Conservation (phyloP, 2,113 vertebrate genomes). For the Lutjanus erythropterus region DNA sequence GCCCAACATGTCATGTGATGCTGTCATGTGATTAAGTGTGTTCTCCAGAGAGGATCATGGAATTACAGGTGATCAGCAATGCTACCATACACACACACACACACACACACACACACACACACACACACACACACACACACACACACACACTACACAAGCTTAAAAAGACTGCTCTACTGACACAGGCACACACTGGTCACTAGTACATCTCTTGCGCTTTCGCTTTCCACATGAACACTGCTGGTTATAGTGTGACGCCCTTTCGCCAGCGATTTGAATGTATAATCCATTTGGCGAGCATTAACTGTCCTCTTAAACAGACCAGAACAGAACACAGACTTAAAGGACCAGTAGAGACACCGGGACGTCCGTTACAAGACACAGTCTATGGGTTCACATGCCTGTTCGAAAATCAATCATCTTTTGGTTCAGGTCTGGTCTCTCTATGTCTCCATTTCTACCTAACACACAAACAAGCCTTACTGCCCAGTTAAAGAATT, state of each 20-base stretch:
- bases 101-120: constrained; percentile 20
- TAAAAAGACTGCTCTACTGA: constrained; percentile 48
- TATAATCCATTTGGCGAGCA: rapidly evolving
- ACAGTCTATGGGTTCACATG: neutral
- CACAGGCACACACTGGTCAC: constrained; percentile 35
- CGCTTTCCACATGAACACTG: neutral
- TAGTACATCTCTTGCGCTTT: neutral
- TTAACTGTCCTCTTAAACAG: neutral
- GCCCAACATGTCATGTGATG: constrained; percentile 57
- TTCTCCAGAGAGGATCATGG: constrained; percentile 76
- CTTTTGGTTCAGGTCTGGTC: neutral
- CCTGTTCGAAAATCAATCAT: neutral
- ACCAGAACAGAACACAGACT: neutral
- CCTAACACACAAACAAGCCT: neutral
- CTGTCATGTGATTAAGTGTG: constrained; percentile 57
- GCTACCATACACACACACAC: constrained; percentile 29
- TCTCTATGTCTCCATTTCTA: neutral
- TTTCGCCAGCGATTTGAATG: neutral
- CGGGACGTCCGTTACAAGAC: neutral
- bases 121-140: constrained; percentile 14
- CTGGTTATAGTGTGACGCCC: too few relatives aligned
- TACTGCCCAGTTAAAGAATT: neutral
- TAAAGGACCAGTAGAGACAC: neutral
- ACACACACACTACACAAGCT: constrained; percentile 18
- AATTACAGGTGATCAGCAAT: constrained; percentile 74